Evolutionary conservation across 1,140 invertebrate genomes (phyloP), one percentile per base, ranked within the genome.

Genomic region (Drosophila eugracilis): DNA sequence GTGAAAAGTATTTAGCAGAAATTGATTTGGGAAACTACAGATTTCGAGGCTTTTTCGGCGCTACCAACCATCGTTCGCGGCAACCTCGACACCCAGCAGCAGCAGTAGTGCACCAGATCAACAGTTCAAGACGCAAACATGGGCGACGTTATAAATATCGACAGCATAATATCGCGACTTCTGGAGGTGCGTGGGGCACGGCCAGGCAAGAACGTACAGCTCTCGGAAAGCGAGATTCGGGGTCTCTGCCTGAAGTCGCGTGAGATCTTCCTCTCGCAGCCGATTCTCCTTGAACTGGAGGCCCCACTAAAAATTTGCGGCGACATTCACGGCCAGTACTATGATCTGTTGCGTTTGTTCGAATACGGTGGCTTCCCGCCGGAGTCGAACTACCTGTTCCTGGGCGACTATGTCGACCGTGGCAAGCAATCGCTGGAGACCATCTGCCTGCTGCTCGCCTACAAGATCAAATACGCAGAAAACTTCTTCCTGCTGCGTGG

Each of bases 351-450:
- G 72, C 95, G 99, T 89, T 93, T 99, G 55, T 99, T 99, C 92
- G 99, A 99, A 91, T 99, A 99, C 92, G 99, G 99, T 58, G 98
- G 99, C 26, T 99, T 99, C 92, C 99, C 99, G 32, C 99, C 99
- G 28, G 99, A 99, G 92, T 98, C 98, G 37, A 99, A 99, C 93
- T 99, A 99, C 93, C 94, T 99, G 67, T 99, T 99, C 93, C 94
- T 99, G 74, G 96, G 96, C 30, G 96, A 97, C 91, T 97, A 97
- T 85, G 96, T 97, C 14, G 96, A 97, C 89, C 94, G 96, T 90
- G 96, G 96, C 69, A 97, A 97, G 92, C 96, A 97, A 84, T 96
- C 95, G 1, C 92, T 95, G 93, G 99, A 98, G 92, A 98, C 97
- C 21, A 98, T 98, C 86, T 98, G 97, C 91, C 93, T 98, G 55